Percentiles rank a stretch among this genome's conserved stretches.
Evolutionary conservation across 2,888 invertebrate species (phyloP).

Genomic region (Agelastica alni): DNA sequence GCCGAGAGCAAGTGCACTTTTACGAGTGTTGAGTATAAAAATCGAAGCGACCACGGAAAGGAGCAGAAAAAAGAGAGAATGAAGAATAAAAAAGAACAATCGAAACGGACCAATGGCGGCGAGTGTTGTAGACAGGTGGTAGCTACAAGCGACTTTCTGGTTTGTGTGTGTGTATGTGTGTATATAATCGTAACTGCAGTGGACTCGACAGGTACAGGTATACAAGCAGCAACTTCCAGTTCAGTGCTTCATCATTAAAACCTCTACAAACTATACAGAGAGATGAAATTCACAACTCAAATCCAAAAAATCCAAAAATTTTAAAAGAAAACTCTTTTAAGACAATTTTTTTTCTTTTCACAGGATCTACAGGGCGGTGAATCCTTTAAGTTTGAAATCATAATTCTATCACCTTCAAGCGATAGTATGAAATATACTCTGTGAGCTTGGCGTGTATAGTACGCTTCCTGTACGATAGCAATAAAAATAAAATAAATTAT

Average conservation of each 20-base stretch:
- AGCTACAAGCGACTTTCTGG: constrained; percentile 51
- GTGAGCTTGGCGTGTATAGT: no score
- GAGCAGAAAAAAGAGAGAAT: constrained; percentile 28
- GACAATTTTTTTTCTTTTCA: no score
- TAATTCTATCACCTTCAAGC: no score
- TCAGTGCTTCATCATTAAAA: constrained; percentile 14
- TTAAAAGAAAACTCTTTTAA: no score
- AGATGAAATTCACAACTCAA: no score
- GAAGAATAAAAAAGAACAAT: constrained; percentile 46
- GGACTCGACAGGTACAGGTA: constrained; percentile 39
- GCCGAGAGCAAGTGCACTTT: constrained; percentile 18
- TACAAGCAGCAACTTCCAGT: constrained; percentile 31
- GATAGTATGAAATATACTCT: no score
- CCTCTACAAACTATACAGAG: background rate
- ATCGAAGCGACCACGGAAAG: constrained; percentile 40
- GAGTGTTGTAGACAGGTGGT: constrained; percentile 55
- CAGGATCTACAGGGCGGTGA: no score
- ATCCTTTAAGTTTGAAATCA: no score
- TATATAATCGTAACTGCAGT: constrained; percentile 49
- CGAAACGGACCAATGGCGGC: constrained; percentile 54
- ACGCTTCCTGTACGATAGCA: no score
- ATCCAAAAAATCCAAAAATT: no score
- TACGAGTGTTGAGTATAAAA: constrained; percentile 41
- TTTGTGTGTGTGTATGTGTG: constrained; percentile 50
- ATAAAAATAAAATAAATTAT: no score